Base-by-base conservation (phyloP, 2,888 invertebrate species). In the Tyria jacobaeae region DNA sequence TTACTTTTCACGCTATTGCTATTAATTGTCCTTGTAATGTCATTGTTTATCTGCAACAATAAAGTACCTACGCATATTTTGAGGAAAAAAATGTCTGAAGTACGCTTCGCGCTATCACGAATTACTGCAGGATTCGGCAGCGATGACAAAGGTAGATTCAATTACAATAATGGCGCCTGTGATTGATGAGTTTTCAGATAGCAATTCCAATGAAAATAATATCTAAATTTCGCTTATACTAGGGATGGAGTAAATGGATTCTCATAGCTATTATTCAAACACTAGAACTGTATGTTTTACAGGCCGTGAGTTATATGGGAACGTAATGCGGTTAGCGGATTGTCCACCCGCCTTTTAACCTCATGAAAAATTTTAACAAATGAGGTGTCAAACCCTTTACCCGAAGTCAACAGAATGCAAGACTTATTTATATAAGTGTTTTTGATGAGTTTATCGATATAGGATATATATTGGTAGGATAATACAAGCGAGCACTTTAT, bases 171-270 rank as follows among this genome's bases (percentile, higher is more conserved):
- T 71, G 62, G 69, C 69, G 66, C 66, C 31, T 61, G 62, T 81
- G 82, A 81, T 81, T 79, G 80, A 83, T 81, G 76, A 78, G 64
- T 76, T 76, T 66, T 48, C 64, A 60, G 67, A 70, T 75, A 73
- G 68, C 71, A 75, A 76, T 76, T 72, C 64, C 80, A 78, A 73
- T 73, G 68, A 66, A 70, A 72, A 73, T 74, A 76, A 72, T 75
- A 54, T 63, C 60, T 60, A 59, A 24, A 61, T 48, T 56, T 73
- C 41, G 58, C 54, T 60, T 62, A 51, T 27, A n/a, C 56, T 61
- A 54, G 57, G 56, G 69, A 65, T 76, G 61, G 47, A 68, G 64
- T 62, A 47, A 51, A 48, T 63, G 55, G 24, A 64, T 57, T 55
- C 21, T 47, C 21, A 25, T 27, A 64, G 49, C 44, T 24, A 76